Evolutionary conservation across 1,140 invertebrate species (phyloP), one percentile per base, ranked within the genome.

Genomic region (Drosophila busckii): DNA sequence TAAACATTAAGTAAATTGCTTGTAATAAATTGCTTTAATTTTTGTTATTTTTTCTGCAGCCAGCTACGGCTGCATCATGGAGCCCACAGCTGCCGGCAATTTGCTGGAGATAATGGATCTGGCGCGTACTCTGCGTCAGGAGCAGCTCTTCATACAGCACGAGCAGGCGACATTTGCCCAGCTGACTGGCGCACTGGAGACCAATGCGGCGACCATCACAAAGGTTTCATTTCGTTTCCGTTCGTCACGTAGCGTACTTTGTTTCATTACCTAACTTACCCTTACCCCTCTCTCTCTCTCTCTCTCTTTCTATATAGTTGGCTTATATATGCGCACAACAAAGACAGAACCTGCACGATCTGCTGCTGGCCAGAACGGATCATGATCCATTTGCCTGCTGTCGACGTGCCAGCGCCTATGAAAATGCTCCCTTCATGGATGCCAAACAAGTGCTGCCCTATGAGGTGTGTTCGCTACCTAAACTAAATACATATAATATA

Each of bases 261-360:
- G n/a, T 10, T 6, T 29, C 10, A 29, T 29, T 4, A 5, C n/a
- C 26, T 2, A 22, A 1, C 0, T 26, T 19, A 2, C 6, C 0
- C 13, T 3, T 20, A 17, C 28, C 15, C 0, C 17, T 19, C 3
- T 15, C 19, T 28, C 1, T 45, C 23, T 23, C 22, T 26, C 20
- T 42, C 0, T 20, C 10, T 29, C 20, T 9, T 5, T 8, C 13
- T 52, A 19, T 52, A 15, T 93, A 97, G 86, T 90, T 93, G 61
- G 93, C 96, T 17, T 98, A 96, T 95, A 92, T 97, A 44, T 94
- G 94, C 29, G 92, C 94, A 2, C 94, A 97, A 86, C 95, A 98
- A 87, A 91, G 95, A 59, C 90, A 94, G 22, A 96, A 95, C 85
- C 89, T 98, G 2, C 94, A 96, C 69, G 91, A 91, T 55, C 87